These are phyloP conservation scores for Amphiprion percula DNA, from an alignment of 2,113 vertebrate genomes.

Conservation along the genomic window DNA sequence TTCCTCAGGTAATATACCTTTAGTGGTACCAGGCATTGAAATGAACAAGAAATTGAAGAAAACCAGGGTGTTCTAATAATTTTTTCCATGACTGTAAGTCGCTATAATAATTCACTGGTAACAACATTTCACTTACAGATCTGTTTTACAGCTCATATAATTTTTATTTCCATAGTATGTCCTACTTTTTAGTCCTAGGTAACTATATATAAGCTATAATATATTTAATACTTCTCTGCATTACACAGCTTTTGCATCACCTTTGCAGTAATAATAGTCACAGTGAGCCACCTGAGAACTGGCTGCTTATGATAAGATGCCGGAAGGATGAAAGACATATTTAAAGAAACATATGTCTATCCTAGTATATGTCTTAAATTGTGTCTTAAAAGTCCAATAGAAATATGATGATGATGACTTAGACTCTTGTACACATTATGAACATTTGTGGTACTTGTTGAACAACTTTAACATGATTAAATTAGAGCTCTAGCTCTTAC, in stretches of 20 bases:
- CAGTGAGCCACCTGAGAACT: background rate
- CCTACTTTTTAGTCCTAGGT: background rate
- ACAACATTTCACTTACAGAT: background rate
- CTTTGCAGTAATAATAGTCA: slow-evolving; percentile 1
- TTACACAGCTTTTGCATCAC: slow-evolving; percentile 35
- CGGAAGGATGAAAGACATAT: background rate
- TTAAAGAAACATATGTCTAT: background rate
- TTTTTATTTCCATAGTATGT: background rate
- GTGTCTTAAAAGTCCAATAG: background rate
- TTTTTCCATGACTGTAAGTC: background rate
- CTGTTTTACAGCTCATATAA: slow-evolving; percentile 5
- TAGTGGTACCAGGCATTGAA: too few relatives aligned
- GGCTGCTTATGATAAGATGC: background rate
- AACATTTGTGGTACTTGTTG: slow-evolving; percentile 38
- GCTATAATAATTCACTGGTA: background rate
- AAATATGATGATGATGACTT: slow-evolving; percentile 2
- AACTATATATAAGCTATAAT: background rate
- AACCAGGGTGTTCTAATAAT: too few relatives aligned
- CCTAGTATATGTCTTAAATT: too few relatives aligned
- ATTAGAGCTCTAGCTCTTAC: slow-evolving; percentile 7
- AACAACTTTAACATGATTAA: slow-evolving; percentile 41
- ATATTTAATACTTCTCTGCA: slow-evolving; percentile 4
- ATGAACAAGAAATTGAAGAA: too few relatives aligned
- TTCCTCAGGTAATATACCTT: too few relatives aligned
- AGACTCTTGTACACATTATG: background rate